Evolutionary conservation across 2,888 invertebrate species (phyloP).

Genomic region (Julus scanicus): DNA sequence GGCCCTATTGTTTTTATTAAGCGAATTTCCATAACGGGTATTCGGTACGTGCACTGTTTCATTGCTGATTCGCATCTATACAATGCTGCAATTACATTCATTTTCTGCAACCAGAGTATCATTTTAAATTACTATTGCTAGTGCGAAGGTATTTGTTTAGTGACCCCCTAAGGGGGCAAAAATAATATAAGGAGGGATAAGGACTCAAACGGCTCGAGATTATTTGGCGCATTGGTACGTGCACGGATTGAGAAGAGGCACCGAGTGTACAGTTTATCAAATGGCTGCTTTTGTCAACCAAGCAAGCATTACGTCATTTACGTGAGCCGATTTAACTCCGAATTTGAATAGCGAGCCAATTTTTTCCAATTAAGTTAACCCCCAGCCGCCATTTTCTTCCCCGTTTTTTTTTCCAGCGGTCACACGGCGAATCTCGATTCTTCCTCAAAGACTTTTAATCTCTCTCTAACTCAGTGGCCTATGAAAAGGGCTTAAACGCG

Average conservation of each 20-base stretch:
- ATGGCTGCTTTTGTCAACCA: background rate
- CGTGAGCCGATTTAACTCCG: background rate
- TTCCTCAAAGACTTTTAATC: background rate
- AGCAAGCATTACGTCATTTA: too few species aligned
- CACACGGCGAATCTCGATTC: background rate
- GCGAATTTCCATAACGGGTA: too few species aligned
- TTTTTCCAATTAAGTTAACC: conserved; percentile 27
- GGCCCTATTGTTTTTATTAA: too few species aligned
- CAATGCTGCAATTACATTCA: too few species aligned
- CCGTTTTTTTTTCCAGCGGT: background rate
- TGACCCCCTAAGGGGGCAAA: background rate
- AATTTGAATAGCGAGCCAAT: background rate
- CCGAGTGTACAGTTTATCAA: background rate
- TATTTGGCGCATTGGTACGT: background rate
- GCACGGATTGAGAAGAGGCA: background rate
- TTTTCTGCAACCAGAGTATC: too few species aligned
- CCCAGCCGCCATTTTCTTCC: background rate
- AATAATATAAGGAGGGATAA: background rate
- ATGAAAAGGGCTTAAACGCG: conserved; percentile 25
- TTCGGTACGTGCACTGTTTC: too few species aligned
- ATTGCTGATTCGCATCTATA: too few species aligned
- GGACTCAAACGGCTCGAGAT: background rate
- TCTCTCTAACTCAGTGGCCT: conserved; percentile 13
- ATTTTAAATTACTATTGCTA: too few species aligned
- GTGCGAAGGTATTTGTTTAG: background rate